Percentiles rank a stretch among this genome's conserved stretches.
Evolutionary conservation across 2,888 invertebrate genomes (phyloP).

Genomic region (Chymomyza amoena): DNA sequence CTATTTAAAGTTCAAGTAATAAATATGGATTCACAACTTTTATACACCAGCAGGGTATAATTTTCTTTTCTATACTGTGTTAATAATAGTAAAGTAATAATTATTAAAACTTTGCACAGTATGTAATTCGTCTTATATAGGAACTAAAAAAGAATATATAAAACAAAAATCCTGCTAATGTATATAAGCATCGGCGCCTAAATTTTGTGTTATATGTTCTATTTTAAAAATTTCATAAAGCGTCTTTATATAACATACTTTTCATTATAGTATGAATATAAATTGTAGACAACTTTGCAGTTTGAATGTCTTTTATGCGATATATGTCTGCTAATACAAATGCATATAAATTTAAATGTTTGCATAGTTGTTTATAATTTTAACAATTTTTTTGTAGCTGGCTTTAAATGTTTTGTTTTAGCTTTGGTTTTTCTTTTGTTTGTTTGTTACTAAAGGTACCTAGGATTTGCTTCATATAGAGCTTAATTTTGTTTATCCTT

Average conservation of each 20-base stretch:
- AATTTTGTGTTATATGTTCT: slow-evolving; percentile 8
- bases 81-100: slow-evolving; percentile 40
- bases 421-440: neutral
- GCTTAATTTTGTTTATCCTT: slow-evolving; percentile 17
- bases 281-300: slow-evolving; percentile 54
- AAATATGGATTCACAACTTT: slow-evolving; percentile 33
- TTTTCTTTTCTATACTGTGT: neutral
- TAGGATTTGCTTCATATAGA: slow-evolving; percentile 57
- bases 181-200: neutral
- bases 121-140: neutral
- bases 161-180: neutral
- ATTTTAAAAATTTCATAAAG: slow-evolving; percentile 38
- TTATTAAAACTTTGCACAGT: neutral
- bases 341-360: slow-evolving; percentile 2
- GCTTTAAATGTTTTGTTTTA: neutral
- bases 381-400: slow-evolving; percentile 8
- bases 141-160: neutral
- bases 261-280: slow-evolving; percentile 18
- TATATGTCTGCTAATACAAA: neutral
- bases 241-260: slow-evolving; percentile 35
- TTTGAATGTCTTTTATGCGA: slow-evolving; percentile 16
- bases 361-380: slow-evolving; percentile 15
- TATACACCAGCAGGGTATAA: neutral
- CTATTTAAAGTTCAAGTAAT: slow-evolving; percentile 16
- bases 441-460: slow-evolving; percentile 57